phyloP scores from a whole-genome alignment of 2,888 invertebrate species.

The Cataglyphis rosenhaueri region DNA sequence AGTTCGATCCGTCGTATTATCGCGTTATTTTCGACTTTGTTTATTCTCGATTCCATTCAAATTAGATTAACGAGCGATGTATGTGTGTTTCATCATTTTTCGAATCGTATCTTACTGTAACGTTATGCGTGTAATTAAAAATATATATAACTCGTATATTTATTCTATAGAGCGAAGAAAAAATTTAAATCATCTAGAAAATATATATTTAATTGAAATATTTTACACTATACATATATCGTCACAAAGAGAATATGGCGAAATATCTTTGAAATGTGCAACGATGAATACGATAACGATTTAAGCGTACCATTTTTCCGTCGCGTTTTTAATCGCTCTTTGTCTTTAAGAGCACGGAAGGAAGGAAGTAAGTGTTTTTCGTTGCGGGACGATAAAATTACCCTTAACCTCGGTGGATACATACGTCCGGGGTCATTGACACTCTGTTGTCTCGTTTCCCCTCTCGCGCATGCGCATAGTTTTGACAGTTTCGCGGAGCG shows the following conservation, averaged over 20 bases:
- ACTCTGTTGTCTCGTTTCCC: conserved; percentile 73
- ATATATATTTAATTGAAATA: too few species aligned
- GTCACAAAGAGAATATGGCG: neutral
- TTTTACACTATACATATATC: too few species aligned
- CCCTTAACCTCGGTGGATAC: conserved; percentile 75
- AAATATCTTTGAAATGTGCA: neutral
- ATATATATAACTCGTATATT: too few species aligned
- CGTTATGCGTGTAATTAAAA: neutral
- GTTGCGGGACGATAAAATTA: conserved; percentile 71
- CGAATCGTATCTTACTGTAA: neutral
- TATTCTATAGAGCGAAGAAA: too few species aligned
- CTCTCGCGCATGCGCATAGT: conserved; percentile 69
- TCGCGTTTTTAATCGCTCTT: conserved; percentile 31
- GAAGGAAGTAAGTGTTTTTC: conserved; percentile 72
- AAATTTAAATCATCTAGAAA: too few species aligned
- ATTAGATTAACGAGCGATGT: neutral
- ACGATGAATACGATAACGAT: neutral
- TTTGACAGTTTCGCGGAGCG: conserved; percentile 71
- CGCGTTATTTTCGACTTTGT: neutral
- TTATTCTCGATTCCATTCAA: neutral
- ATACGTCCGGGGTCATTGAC: conserved; percentile 74
- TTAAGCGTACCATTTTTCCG: neutral
- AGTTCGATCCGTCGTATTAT: neutral
- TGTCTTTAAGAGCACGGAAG: conserved; percentile 43
- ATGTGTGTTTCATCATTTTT: neutral